Conservation (phyloP, 1,140 invertebrate genomes). For the Plutomurus gul region DNA sequence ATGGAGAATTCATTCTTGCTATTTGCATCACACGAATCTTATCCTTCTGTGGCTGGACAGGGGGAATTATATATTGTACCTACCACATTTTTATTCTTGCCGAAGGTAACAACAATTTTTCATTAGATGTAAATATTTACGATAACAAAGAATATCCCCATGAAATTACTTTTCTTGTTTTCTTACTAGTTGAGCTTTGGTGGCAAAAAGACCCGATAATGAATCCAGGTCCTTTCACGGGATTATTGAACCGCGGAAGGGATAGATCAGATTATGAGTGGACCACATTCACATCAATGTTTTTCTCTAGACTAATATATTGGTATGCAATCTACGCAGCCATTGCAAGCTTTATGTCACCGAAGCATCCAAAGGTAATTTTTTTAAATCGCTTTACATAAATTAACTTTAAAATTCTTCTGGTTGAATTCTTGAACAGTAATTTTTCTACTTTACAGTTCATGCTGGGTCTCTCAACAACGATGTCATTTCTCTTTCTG, state of each 20-base stretch:
- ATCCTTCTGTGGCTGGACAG: slow-evolving; percentile 27
- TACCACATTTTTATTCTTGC: slow-evolving; percentile 44
- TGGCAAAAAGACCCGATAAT: slow-evolving; percentile 45
- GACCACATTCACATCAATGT: slow-evolving; percentile 59
- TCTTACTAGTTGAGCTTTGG: slow-evolving; percentile 3
- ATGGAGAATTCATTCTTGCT: not conserved
- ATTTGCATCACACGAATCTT: not conserved
- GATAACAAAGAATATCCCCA: not conserved
- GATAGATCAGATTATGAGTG: slow-evolving; percentile 65
- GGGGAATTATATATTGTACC: slow-evolving; percentile 41
- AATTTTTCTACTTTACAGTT: not conserved
- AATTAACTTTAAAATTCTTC: not conserved
- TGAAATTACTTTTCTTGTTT: not conserved
- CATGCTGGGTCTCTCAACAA: slow-evolving; percentile 46
- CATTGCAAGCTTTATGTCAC: slow-evolving; percentile 47
- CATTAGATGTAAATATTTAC: not conserved
- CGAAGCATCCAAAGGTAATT: slow-evolving; percentile 22
- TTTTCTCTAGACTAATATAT: slow-evolving; percentile 56
- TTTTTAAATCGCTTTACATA: not conserved
- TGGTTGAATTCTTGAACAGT: not conserved
- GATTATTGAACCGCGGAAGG: slow-evolving; percentile 57
- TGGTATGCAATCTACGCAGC: slow-evolving; percentile 60
- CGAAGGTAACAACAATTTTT: slow-evolving; percentile 23
- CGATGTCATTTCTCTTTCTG: slow-evolving; percentile 55
- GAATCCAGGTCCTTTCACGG: slow-evolving; percentile 44